A percentile compares a stretch with the other conserved stretches of the same genome.
These are phyloP conservation scores for Cerastis leucographa DNA, from an alignment of 2,888 invertebrate genomes.

Conservation along the genomic window DNA sequence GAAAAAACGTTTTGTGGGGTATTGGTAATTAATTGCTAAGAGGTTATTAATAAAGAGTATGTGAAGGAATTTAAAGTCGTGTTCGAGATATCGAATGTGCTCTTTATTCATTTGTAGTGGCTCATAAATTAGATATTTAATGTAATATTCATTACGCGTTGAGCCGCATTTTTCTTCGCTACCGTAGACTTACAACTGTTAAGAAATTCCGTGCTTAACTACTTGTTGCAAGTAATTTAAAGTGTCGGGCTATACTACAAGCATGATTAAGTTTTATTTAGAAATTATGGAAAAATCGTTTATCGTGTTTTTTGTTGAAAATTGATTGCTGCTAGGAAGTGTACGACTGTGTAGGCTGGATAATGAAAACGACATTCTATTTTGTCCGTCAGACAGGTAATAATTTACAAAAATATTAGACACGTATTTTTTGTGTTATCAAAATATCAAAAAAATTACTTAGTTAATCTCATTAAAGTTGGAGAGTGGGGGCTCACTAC, in stretches of 20 bases:
- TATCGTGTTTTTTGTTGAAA: neutral
- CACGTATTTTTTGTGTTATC: too few species aligned
- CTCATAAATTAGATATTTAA: slow-evolving; percentile 65
- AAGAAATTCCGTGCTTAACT: slow-evolving; percentile 57
- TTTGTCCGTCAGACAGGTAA: too few species aligned
- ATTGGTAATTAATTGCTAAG: slow-evolving; percentile 60
- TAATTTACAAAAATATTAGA: too few species aligned
- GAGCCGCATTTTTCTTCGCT: slow-evolving; percentile 61
- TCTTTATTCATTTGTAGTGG: slow-evolving; percentile 63
- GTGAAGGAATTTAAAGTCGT: slow-evolving; percentile 52
- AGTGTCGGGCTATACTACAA: slow-evolving; percentile 39
- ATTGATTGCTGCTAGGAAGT: neutral
- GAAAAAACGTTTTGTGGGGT: slow-evolving; percentile 38
- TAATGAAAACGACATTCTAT: too few species aligned
- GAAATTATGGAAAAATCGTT: slow-evolving; percentile 45
- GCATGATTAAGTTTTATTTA: slow-evolving; percentile 48
- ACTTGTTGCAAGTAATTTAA: slow-evolving; percentile 50
- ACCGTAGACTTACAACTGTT: slow-evolving; percentile 42
- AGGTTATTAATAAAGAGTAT: slow-evolving; percentile 44
- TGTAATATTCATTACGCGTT: slow-evolving; percentile 67
- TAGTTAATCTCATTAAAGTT: too few species aligned
- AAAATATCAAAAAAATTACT: too few species aligned
- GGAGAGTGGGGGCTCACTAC: too few species aligned
- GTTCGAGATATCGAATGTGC: slow-evolving; percentile 49
- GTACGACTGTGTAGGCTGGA: too few species aligned